Evolutionary conservation across 2,888 invertebrate genomes (phyloP), one percentile per base, ranked within the genome.

Genomic region (Sinelater perroti): DNA sequence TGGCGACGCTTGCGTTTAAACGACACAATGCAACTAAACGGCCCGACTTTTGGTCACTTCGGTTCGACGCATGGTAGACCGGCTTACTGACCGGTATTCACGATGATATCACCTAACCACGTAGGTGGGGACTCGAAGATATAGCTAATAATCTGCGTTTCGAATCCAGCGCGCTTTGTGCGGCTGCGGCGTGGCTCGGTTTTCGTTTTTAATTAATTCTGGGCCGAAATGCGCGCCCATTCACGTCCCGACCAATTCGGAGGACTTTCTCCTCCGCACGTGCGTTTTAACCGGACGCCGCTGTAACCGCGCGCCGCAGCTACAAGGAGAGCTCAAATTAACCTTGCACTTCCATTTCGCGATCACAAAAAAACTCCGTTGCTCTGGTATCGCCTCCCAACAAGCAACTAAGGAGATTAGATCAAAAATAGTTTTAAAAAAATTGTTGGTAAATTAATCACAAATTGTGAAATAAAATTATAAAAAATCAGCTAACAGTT

Each of bases 71-170:
- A 54, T 53, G 46, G 54, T 44, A 49, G 55, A 55, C 58, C 47
- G 54, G 49, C 53, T 58, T 58, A 54, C 60, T 55, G 60, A 56
- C 49, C 45, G 57, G 57, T 51, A 62, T 38, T 63, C 60, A 62
- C 61, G 65, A 64, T 66, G 64, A 57, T 31, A 58, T 57, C 63
- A 60, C 50, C 60, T 56, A 53, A 56, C 20, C 17, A 50, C 30
- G 26, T 44, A 31, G 47, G 50, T 44, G 54, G 55, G 59, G 54
- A 33, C 33, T 35, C 18, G 24, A 14, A 52, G 52, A 46, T 57
- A 47, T 46, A 47, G 31, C 20, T 21, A 42, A 11, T 46, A 54
- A 47, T 47, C 57, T 53, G 33, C 18, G 28, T 49, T 55, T 56
- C 49, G 56, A 54, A 26, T 54, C 46, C n/a, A 42, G 24, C 11